Evolutionary conservation across 2,797 vertebrate genomes (phyloP), one percentile per base, ranked within the genome.

Genomic region (Cheirogaleus major): DNA sequence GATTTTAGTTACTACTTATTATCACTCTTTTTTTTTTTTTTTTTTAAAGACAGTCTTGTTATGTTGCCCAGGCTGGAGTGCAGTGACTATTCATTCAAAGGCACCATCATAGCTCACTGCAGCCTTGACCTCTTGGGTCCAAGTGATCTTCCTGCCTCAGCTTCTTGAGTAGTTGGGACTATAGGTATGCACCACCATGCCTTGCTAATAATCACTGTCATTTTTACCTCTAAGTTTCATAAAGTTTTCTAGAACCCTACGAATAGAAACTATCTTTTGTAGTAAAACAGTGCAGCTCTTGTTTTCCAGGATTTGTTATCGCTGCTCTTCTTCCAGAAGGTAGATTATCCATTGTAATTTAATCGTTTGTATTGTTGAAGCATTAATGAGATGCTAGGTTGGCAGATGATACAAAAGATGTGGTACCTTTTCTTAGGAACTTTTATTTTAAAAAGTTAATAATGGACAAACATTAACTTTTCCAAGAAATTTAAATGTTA

Each of bases 391-490:
- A 72, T 81, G 27, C 59, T 76, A 41, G 23, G 32, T 41, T 25
- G 78, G 59, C 50, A 95, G 76, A 79, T 93, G 11, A 72, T 88
- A 45, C 13, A 82, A 81, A 81, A 91, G 25, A 84, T 84, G 45
- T 30, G 41, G 41, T 73, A 91, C 14, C 57, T 87, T 91, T 52
- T 12, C 81, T 91, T 72, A 72, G 76, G 18, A 45, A 91, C 22
- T 92, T 80, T n/a, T 61, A 81, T 61, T 75, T 90, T 70, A 52
- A 84, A 70, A 75, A 84, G 30, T 94, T 88, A 80, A 35, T 59
- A 76, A 69, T 38, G 48, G 32, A 41, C 59, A 89, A 85, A 82
- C 50, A 35, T 81, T 57, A 57, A 79, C 30, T 76, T 87, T 84
- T 25, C 48, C 18, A 69, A 80, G 22, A 97, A 81, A 41, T 80